These are phyloP conservation scores for Chymomyza caudatula DNA, from an alignment of 2,888 invertebrate species.

Conservation along the genomic window DNA sequence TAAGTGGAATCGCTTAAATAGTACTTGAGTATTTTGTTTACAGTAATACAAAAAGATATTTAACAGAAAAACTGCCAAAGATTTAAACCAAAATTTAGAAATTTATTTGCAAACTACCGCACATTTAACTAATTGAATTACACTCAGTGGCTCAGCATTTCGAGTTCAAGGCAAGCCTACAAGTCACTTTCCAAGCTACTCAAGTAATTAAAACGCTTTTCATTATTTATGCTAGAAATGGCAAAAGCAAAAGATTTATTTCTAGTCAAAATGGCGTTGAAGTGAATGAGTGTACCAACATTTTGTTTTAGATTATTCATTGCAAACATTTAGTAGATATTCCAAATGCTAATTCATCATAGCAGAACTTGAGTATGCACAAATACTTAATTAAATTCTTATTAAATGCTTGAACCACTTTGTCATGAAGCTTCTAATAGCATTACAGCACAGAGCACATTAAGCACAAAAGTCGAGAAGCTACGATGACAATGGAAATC, in stretches of 20 bases:
- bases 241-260: not conserved
- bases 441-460: not conserved
- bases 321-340: not conserved
- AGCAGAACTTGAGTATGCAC: not conserved
- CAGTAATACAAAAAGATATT: too few relatives aligned
- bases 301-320: not conserved
- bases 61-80: too few relatives aligned
- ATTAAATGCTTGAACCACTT: conserved; percentile 22
- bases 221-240: too few relatives aligned
- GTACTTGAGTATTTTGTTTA: too few relatives aligned
- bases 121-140: not conserved
- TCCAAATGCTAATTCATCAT: not conserved
- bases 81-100: too few relatives aligned
- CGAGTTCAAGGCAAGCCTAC: too few relatives aligned
- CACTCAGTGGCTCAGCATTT: not conserved
- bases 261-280: not conserved
- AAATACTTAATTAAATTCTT: conserved; percentile 30
- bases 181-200: not conserved
- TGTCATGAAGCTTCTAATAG: not conserved
- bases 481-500: conserved; percentile 27
- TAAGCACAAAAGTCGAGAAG: not conserved
- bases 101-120: too few relatives aligned
- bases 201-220: not conserved
- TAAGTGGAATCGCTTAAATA: too few relatives aligned
- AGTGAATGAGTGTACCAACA: not conserved